A percentile compares a stretch with the other conserved stretches of the same genome.
Evolutionary conservation across 2,797 vertebrate genomes (phyloP).

Genomic region (Enteromius afrohamiltoni): DNA sequence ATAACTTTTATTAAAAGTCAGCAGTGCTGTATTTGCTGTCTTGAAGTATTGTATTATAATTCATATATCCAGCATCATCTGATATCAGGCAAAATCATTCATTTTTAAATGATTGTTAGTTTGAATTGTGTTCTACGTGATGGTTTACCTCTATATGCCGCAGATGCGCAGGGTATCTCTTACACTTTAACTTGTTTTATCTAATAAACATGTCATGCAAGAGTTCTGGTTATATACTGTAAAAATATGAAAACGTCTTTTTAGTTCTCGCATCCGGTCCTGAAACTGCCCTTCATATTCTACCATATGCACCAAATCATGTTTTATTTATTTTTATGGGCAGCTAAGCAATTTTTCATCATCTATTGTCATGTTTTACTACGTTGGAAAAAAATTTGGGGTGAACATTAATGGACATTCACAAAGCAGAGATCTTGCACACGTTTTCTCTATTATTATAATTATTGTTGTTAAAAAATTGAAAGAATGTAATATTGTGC

Average conservation of each 20-base stretch:
- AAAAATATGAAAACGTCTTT: not conserved
- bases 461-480: not conserved
- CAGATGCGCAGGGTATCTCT: not conserved
- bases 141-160: not conserved
- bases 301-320: not conserved
- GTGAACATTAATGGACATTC: not conserved
- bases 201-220: not conserved
- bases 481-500: too few relatives aligned
- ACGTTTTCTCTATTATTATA: not conserved
- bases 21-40: not conserved
- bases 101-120: not conserved
- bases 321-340: not conserved
- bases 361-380: not conserved
- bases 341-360: not conserved
- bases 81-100: not conserved
- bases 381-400: not conserved
- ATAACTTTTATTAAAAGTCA: not conserved
- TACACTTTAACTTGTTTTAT: not conserved
- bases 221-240: not conserved
- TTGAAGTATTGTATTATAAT: not conserved
- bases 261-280: not conserved
- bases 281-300: not conserved
- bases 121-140: not conserved
- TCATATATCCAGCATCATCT: not conserved
- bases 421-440: not conserved